A percentile compares a stretch with the other conserved stretches of the same genome.
phyloP scores from a whole-genome alignment of 2,888 invertebrate genomes.

The Tortricodes alternella region DNA sequence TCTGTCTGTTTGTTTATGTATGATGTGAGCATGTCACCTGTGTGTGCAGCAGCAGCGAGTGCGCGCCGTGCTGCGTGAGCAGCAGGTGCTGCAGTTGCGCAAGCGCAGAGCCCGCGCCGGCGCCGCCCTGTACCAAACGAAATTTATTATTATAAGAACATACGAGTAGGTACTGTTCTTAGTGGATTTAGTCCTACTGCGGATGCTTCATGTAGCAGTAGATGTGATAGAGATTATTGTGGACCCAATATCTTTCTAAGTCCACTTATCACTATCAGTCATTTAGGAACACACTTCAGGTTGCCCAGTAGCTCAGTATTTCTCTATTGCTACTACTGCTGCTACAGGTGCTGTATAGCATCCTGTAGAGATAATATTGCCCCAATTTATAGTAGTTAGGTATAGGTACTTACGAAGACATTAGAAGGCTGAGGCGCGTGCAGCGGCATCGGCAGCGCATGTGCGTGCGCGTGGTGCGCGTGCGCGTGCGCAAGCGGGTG shows the following conservation, averaged over 20 bases:
- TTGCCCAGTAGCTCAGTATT: too few species aligned
- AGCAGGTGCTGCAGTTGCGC: conserved; percentile 76
- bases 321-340: too few species aligned
- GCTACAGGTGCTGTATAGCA: too few species aligned
- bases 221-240: too few species aligned
- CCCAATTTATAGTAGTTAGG: not conserved
- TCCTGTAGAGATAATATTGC: too few species aligned
- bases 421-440: conserved; percentile 26
- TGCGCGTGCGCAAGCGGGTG: conserved; percentile 39
- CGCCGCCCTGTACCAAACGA: conserved; percentile 54
- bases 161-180: too few species aligned
- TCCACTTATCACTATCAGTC: too few species aligned
- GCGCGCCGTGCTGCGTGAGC: conserved; percentile 74
- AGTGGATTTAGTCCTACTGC: too few species aligned
- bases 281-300: too few species aligned
- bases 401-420: conserved; percentile 13
- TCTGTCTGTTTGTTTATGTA: not conserved
- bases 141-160: not conserved
- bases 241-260: too few species aligned
- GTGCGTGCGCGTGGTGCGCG: conserved; percentile 28
- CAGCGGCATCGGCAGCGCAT: conserved; percentile 41
- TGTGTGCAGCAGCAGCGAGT: conserved; percentile 73
- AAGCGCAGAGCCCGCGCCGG: conserved; percentile 68
- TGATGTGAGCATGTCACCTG: conserved; percentile 48
- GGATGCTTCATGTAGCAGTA: too few species aligned